These are phyloP conservation scores for Drosophila serrata DNA, from an alignment of 1,140 invertebrate genomes.

Conservation along the genomic window DNA sequence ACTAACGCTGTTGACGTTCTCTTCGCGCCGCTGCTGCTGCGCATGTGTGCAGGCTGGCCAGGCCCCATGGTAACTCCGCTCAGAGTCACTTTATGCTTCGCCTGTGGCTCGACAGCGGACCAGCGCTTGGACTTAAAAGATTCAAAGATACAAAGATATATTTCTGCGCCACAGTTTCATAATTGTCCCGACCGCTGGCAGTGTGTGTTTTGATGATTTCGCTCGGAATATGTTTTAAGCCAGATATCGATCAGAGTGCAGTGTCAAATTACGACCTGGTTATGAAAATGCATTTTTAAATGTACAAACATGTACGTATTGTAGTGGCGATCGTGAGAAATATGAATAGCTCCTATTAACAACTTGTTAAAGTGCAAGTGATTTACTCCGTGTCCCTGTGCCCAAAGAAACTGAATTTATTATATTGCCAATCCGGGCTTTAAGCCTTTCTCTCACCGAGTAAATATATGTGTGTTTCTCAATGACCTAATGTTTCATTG, in stretches of 20 bases:
- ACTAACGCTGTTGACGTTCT: slow-evolving; percentile 54
- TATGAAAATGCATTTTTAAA: slow-evolving; percentile 28
- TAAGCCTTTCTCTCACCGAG: slow-evolving; percentile 40
- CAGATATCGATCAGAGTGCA: slow-evolving; percentile 33
- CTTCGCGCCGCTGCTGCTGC: slow-evolving; percentile 36
- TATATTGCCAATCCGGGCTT: slow-evolving; percentile 2
- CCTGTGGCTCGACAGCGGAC: slow-evolving; percentile 37
- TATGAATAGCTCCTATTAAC: slow-evolving; percentile 7
- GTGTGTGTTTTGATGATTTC: slow-evolving; percentile 39
- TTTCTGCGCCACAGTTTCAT: slow-evolving; percentile 48
- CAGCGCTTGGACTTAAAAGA: slow-evolving; percentile 5
- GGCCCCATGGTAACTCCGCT: slow-evolving; percentile 43
- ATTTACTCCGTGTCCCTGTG: slow-evolving; percentile 7
- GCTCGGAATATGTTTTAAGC: slow-evolving; percentile 43
- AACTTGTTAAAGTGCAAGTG: slow-evolving; percentile 9
- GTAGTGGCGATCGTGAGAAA: slow-evolving; percentile 1
- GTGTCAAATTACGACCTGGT: slow-evolving; percentile 17
- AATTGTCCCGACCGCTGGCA: slow-evolving; percentile 37
- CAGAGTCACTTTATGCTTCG: slow-evolving; percentile 53
- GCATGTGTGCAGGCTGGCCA: slow-evolving; percentile 50
- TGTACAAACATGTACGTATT: slow-evolving; percentile 12
- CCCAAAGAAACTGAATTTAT: slow-evolving; percentile 35
- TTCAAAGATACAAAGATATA: slow-evolving; percentile 19
- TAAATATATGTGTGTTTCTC: slow-evolving; percentile 34
- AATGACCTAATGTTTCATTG: slow-evolving; percentile 54